A percentile compares a stretch with the other conserved stretches of the same genome.
Evolutionary conservation across 1,140 invertebrate genomes (phyloP).

Genomic region (Lucilia sericata): DNA sequence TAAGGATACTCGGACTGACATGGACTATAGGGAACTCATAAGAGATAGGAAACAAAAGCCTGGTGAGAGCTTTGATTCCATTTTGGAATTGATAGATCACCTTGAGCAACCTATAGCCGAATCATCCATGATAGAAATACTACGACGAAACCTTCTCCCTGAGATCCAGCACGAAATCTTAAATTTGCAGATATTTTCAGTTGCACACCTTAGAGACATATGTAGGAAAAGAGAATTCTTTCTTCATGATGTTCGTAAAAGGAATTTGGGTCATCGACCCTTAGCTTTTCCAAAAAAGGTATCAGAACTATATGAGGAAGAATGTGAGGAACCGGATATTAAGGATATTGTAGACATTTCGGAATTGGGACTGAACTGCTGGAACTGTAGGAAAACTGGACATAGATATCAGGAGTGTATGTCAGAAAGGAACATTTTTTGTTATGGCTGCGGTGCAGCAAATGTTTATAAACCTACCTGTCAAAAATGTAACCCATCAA

Average conservation of each 20-base stretch:
- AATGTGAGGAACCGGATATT: not conserved
- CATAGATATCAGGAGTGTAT: constrained; percentile 6
- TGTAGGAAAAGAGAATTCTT: not conserved
- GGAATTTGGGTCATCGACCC: not conserved
- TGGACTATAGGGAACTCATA: too few relatives aligned
- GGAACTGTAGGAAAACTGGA: not conserved
- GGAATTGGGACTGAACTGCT: not conserved
- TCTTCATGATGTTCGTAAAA: not conserved
- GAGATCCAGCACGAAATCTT: not conserved
- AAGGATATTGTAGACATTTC: not conserved
- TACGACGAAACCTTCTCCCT: too few relatives aligned
- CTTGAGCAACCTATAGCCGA: too few relatives aligned
- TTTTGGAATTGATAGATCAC: too few relatives aligned
- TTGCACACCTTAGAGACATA: not conserved
- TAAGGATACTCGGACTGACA: too few relatives aligned
- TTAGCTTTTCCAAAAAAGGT: not conserved
- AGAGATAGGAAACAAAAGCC: too few relatives aligned
- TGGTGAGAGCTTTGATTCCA: too few relatives aligned
- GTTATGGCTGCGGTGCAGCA: constrained; percentile 6
- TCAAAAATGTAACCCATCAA: not conserved
- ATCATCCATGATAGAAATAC: too few relatives aligned
- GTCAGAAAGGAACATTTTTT: not conserved
- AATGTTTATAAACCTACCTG: not conserved
- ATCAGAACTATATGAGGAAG: not conserved
- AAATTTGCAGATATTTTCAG: not conserved